Evolutionary conservation across 1,140 invertebrate species (phyloP), one percentile per base, ranked within the genome.

Genomic region (Mya arenaria): DNA sequence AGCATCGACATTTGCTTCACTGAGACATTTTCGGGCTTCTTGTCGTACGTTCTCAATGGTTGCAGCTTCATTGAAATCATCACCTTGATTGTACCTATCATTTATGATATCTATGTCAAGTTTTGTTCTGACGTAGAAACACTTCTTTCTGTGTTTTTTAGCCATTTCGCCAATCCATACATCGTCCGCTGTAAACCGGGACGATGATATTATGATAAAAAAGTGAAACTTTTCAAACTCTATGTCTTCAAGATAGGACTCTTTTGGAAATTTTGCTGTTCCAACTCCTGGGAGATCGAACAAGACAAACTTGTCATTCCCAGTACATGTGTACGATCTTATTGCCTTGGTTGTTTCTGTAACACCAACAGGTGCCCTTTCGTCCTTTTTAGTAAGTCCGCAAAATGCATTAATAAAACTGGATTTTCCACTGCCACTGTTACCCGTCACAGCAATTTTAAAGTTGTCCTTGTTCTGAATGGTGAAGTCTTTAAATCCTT

Each of bases 341-440:
- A 68, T 72, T 28, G 66, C 55, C n/a, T 15, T 48, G 19, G 85
- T 86, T 32, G 72, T 82, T 36, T 86, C 85, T 6, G 41, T 74
- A 30, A 66, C n/a, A 5, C 85, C 85, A n/a, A 86, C 85, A 17
- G 85, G 82, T 36, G 48, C 78, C 1, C 72, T 66, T 44, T 75
- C 34, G 63, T 82, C 74, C 17, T 60, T 60, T 62, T 71, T 77
- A 23, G 41, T 72, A 4, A 84, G 5, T 4, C 72, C 69, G 4
- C 82, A 72, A 17, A 86, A 28, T 4, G 56, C 15, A 62, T 86
- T 86, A 13, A 86, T 84, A 44, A 86, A 84, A 19, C 52, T 65
- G 6, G 85, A 86, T 41, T 86, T 86, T 1, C 83, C 85, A 6
- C 77, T 71, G 23, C 69, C 83, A 0, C 82, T 58, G 48, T 79